Conservation (phyloP, 2,888 invertebrate genomes). For the Petrolisthes manimaculis region DNA sequence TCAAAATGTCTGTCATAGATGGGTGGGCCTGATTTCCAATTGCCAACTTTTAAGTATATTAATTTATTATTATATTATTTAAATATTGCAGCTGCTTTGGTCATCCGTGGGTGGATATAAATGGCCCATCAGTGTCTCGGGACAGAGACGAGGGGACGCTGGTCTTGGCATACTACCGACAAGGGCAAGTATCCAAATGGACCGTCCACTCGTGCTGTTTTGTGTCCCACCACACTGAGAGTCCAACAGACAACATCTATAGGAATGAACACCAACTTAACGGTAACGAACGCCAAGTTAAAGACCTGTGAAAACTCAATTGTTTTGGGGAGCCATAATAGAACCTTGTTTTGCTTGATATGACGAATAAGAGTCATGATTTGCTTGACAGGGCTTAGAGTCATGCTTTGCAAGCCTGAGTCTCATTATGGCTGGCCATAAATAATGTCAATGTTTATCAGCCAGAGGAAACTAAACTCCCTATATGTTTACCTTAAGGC, state of each 20-base stretch:
- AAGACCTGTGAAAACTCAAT: constrained; percentile 38
- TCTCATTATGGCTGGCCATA: too few species aligned
- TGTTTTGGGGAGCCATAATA: background rate
- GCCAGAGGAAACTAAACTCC: too few species aligned
- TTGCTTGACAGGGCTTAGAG: too few species aligned
- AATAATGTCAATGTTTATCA: too few species aligned
- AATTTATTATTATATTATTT: too few species aligned
- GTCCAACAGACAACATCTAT: constrained; percentile 61
- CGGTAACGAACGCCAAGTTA: constrained; percentile 45
- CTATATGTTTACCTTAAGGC: too few species aligned
- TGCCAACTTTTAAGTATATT: too few species aligned
- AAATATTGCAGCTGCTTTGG: constrained; percentile 57
- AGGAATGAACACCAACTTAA: constrained; percentile 48
- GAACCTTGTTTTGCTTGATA: background rate
- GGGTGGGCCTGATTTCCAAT: too few species aligned
- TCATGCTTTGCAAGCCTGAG: too few species aligned
- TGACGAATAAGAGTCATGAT: too few species aligned
- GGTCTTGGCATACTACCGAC: constrained; percentile 61
- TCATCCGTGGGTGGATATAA: constrained; percentile 65
- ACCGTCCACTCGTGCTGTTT: constrained; percentile 55
- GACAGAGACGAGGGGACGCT: constrained; percentile 59
- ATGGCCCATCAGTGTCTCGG: constrained; percentile 59
- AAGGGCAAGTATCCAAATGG: constrained; percentile 58
- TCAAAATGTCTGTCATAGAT: too few species aligned
- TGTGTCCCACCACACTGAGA: constrained; percentile 48